Conservation (phyloP, 2,797 vertebrate genomes). For the Emydoidea blandingii region DNA sequence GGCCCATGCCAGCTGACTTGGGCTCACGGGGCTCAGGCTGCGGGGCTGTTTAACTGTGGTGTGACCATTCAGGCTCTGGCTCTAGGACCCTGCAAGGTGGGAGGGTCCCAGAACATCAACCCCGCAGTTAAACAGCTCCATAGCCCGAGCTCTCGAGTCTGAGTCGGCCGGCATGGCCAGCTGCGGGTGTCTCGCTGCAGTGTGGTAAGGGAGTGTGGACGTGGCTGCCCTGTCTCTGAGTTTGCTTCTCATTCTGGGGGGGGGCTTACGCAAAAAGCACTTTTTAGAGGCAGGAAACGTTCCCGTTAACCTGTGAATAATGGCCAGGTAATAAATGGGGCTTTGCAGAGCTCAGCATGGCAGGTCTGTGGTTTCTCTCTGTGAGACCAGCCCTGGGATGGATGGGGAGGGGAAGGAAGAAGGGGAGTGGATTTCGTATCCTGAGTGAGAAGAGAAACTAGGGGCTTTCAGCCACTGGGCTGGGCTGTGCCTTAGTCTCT, state of each 20-base stretch:
- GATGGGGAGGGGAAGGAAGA: background rate
- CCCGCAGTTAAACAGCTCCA: too few species aligned
- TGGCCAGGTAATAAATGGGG: background rate
- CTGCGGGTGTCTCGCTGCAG: background rate
- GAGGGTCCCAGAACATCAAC: too few species aligned
- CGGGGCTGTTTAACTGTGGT: background rate
- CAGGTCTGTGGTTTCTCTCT: background rate
- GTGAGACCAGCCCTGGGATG: background rate
- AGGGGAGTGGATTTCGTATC: background rate
- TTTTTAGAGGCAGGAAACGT: background rate
- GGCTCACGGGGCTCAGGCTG: too few species aligned
- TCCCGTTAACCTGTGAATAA: background rate
- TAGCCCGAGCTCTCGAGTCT: too few species aligned
- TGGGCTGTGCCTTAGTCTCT: background rate
- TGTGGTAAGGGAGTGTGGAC: background rate
- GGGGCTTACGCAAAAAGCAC: background rate
- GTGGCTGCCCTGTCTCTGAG: accelerated
- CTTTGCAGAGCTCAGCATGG: background rate
- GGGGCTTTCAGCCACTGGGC: background rate
- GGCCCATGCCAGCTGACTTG: background rate
- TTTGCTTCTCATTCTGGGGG: background rate
- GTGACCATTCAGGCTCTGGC: too few species aligned
- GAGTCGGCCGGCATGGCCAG: too few species aligned
- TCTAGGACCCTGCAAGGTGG: background rate
- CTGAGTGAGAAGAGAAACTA: background rate